These are phyloP conservation scores for Tursiops truncatus DNA, from an alignment of 2,113 vertebrate species.

Conservation along the genomic window DNA sequence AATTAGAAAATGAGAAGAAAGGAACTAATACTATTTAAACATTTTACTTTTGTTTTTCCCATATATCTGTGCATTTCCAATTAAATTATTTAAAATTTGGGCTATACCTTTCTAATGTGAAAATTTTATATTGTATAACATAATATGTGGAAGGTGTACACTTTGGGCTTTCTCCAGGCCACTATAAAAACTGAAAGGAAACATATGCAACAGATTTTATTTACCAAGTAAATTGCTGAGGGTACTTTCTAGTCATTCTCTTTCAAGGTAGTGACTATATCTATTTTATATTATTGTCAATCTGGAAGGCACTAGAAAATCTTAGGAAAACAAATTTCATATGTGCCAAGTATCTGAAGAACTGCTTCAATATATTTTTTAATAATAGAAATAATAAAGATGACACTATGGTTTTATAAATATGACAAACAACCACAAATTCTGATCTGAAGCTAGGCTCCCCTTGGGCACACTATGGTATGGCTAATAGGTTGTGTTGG, in stretches of 20 bases:
- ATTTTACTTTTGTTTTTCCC: conserved; percentile 3
- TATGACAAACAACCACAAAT: conserved; percentile 52
- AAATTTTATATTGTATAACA: not conserved
- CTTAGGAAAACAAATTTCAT: conserved; percentile 36
- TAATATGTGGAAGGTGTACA: not conserved
- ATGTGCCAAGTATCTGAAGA: conserved; percentile 43
- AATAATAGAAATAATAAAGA: conserved; percentile 62
- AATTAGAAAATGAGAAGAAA: conserved; percentile 53
- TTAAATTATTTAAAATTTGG: conserved; percentile 1
- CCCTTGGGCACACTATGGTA: not conserved
- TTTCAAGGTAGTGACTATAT: not conserved
- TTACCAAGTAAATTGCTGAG: conserved; percentile 39
- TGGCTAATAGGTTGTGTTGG: not conserved
- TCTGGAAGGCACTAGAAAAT: conserved; percentile 39
- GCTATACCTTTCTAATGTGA: not conserved
- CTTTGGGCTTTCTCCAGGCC: not conserved
- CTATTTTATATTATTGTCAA: conserved; percentile 55
- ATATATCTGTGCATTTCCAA: not conserved
- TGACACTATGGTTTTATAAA: conserved; percentile 52
- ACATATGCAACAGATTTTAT: conserved; percentile 2
- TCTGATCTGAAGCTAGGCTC: not conserved
- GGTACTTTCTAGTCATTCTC: conserved; percentile 1
- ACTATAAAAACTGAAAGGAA: conserved; percentile 9
- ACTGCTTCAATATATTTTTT: conserved; percentile 57
- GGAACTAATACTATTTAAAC: not conserved